Percentiles rank a stretch among this genome's conserved stretches.
Conservation (phyloP, 1,140 invertebrate species). For the Octopus sinensis region DNA sequence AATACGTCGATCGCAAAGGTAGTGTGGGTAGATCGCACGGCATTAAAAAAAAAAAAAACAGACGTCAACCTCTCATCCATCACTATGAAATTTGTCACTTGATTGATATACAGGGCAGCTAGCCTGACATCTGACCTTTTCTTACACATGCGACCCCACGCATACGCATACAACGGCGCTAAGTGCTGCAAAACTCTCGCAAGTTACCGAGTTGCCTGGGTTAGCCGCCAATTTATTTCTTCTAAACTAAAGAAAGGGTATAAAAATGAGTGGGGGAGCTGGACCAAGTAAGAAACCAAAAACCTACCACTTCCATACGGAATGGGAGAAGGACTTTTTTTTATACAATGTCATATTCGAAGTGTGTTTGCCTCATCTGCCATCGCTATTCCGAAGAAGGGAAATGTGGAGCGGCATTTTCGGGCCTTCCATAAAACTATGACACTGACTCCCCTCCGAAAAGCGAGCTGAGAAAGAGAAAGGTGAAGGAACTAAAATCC, state of each 20-base stretch:
- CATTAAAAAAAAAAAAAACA: no score
- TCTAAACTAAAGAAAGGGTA: slow-evolving; percentile 4
- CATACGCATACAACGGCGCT: not conserved
- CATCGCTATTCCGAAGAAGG: slow-evolving; percentile 7
- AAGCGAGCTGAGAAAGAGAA: slow-evolving; percentile 9
- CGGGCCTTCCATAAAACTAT: not conserved
- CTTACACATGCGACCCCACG: not conserved
- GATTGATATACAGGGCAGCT: no score
- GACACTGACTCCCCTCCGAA: not conserved
- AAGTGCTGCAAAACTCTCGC: slow-evolving; percentile 8
- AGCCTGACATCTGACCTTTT: no score
- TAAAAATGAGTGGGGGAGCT: slow-evolving; percentile 11
- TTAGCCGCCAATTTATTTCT: slow-evolving; percentile 1
- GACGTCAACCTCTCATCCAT: no score
- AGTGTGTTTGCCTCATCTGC: slow-evolving; percentile 11
- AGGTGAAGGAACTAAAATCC: slow-evolving; percentile 9
- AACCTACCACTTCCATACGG: slow-evolving; percentile 8
- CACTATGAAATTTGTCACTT: no score
- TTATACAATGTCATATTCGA: slow-evolving; percentile 10
- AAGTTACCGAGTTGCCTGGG: not conserved
- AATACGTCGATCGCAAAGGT: no score
- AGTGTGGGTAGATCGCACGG: no score
- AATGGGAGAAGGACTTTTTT: not conserved
- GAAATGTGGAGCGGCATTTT: slow-evolving; percentile 2
- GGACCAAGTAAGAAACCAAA: slow-evolving; percentile 13